A percentile compares a stretch with the other conserved stretches of the same genome.
Conservation (phyloP, 2,113 vertebrate genomes). For the Drymodes brunneopygia region DNA sequence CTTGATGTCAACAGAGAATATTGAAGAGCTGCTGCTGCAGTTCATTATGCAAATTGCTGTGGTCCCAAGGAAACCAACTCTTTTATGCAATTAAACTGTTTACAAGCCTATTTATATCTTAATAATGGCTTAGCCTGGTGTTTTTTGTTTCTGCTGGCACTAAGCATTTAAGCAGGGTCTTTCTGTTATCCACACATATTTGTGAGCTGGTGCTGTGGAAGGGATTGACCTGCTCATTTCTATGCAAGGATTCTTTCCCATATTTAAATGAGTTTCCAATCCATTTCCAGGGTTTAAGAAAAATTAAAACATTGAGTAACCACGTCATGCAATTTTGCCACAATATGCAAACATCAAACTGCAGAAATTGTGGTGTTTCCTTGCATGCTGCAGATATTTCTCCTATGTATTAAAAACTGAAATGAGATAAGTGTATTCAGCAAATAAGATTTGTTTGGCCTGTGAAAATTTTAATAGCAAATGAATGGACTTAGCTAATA, state of each 20-base stretch:
- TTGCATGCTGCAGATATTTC: not conserved
- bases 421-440: not conserved
- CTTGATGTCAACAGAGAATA: not conserved
- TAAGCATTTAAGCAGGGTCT: not conserved
- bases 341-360: not conserved
- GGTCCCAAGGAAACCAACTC: slow-evolving; percentile 44
- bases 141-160: slow-evolving; percentile 4
- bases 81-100: slow-evolving; percentile 56
- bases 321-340: not conserved
- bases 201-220: not conserved
- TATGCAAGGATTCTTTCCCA: not conserved
- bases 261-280: not conserved
- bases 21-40: not conserved
- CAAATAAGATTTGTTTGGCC: not conserved
- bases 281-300: not conserved
- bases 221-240: not conserved
- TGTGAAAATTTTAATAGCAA: not conserved
- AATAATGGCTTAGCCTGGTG: slow-evolving; percentile 27
- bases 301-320: not conserved
- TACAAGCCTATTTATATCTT: slow-evolving; percentile 54
- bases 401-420: not conserved
- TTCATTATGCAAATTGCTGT: slow-evolving; percentile 50
- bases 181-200: not conserved
- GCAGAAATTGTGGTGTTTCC: not conserved
- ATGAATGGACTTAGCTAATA: not conserved